Conservation (phyloP, 2,113 vertebrate genomes). For the Eolophus roseicapilla region DNA sequence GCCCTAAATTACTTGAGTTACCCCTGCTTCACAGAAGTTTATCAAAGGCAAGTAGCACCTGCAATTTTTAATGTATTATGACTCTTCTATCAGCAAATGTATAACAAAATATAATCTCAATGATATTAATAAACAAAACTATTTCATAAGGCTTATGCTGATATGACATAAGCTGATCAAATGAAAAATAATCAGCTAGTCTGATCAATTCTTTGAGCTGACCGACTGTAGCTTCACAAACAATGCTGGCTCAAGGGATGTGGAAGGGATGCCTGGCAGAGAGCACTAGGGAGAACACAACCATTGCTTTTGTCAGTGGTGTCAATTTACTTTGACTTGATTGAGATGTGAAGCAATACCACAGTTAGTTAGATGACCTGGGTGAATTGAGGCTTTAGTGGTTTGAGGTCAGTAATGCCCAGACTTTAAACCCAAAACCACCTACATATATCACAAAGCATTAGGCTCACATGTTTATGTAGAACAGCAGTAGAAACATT, state of each 20-base stretch:
- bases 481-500: neutral
- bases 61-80: neutral
- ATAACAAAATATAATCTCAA: neutral
- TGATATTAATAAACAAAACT: neutral
- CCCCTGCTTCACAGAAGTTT: neutral
- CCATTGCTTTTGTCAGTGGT: neutral
- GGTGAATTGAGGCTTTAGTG: slow-evolving; percentile 27
- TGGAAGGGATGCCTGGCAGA: neutral
- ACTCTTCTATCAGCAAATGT: neutral
- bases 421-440: slow-evolving; percentile 15
- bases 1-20: neutral
- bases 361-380: neutral
- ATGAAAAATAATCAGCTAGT: neutral
- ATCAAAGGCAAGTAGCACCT: neutral
- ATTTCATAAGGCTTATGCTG: neutral
- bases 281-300: neutral
- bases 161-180: neutral
- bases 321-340: neutral
- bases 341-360: slow-evolving; percentile 2
- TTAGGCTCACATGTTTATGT: neutral
- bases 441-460: slow-evolving; percentile 17
- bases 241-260: neutral
- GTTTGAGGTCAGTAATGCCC: slow-evolving; percentile 20
- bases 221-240: neutral
- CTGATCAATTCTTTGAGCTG: neutral